A percentile compares a stretch with the other conserved stretches of the same genome.
These are phyloP conservation scores for Arrhamphus sclerolepis DNA, from an alignment of 2,797 vertebrate species.

Conservation along the genomic window DNA sequence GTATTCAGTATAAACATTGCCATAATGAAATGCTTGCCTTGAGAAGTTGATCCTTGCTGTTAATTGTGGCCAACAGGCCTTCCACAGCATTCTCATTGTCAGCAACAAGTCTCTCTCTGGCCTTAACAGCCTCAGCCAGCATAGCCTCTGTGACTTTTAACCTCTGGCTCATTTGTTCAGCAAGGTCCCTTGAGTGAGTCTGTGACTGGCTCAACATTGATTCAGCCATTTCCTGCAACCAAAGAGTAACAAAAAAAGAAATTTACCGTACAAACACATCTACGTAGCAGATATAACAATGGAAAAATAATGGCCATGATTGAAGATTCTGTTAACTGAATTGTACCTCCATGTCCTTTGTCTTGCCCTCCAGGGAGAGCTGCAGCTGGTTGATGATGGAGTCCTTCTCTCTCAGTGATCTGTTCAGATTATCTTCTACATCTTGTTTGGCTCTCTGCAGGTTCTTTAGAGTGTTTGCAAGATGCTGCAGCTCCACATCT, in stretches of 20 bases:
- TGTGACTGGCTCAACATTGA: slow-evolving; percentile 78
- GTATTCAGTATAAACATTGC: background rate
- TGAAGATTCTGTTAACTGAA: background rate
- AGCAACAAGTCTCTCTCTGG: slow-evolving; percentile 77
- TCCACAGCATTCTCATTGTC: slow-evolving; percentile 83
- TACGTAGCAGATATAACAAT: background rate
- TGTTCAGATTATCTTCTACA: slow-evolving; percentile 83
- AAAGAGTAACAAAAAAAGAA: background rate
- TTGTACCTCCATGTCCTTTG: slow-evolving; percentile 83
- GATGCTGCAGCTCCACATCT: slow-evolving; percentile 86
- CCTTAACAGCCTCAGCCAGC: slow-evolving; percentile 81
- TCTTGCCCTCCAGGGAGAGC: slow-evolving; percentile 80
- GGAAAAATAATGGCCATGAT: background rate
- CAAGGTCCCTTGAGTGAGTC: slow-evolving; percentile 69
- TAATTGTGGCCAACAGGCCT: slow-evolving; percentile 79
- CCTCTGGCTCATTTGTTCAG: slow-evolving; percentile 83
- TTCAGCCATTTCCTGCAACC: slow-evolving; percentile 74
- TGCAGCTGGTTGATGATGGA: slow-evolving; percentile 84
- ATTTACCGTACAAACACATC: background rate
- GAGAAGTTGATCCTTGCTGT: slow-evolving; percentile 83
- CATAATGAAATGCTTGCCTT: slow-evolving; percentile 67
- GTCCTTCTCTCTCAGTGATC: slow-evolving; percentile 84
- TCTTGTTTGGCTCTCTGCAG: slow-evolving; percentile 85
- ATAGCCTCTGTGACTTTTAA: slow-evolving; percentile 82
- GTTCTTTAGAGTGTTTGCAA: slow-evolving; percentile 82